Evolutionary conservation across 2,113 vertebrate species (phyloP).

Genomic region (Pseudorectes ferrugineus): DNA sequence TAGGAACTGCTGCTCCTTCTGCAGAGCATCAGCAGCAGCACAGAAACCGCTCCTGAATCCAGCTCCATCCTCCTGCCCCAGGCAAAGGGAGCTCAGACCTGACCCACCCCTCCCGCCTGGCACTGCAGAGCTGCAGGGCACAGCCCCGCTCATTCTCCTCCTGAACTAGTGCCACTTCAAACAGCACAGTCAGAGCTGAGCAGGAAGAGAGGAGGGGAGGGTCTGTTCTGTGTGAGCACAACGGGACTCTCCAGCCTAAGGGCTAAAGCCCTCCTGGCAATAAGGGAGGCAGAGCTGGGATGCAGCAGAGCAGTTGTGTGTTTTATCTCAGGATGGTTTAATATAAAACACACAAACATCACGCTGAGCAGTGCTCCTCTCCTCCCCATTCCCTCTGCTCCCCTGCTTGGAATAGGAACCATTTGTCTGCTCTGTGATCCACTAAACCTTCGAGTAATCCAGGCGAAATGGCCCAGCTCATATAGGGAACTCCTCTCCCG

Average conservation of each 20-base stretch:
- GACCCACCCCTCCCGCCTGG: not conserved
- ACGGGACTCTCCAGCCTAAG: not conserved
- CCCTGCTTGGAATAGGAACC: not conserved
- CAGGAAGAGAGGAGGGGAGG: not conserved
- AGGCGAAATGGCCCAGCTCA: rapidly evolving
- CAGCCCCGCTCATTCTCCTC: not conserved
- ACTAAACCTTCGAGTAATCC: not conserved
- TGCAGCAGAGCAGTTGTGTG: not conserved
- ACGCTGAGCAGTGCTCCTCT: not conserved
- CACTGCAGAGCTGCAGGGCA: not conserved
- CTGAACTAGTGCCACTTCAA: not conserved
- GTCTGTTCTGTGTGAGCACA: not conserved
- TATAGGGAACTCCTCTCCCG: not conserved
- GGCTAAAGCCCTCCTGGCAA: not conserved
- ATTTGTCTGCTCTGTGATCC: not conserved
- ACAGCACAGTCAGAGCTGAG: not conserved
- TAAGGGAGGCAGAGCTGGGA: not conserved
- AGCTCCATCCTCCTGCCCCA: not conserved
- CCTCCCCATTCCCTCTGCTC: not conserved
- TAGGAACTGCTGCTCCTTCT: not conserved
- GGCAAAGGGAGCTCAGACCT: not conserved
- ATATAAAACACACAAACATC: not conserved
- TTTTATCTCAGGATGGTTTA: not conserved
- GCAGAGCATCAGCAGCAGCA: not conserved
- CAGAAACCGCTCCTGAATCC: not conserved